Conservation (phyloP, 2,113 vertebrate species). For the Phasianus colchicus region DNA sequence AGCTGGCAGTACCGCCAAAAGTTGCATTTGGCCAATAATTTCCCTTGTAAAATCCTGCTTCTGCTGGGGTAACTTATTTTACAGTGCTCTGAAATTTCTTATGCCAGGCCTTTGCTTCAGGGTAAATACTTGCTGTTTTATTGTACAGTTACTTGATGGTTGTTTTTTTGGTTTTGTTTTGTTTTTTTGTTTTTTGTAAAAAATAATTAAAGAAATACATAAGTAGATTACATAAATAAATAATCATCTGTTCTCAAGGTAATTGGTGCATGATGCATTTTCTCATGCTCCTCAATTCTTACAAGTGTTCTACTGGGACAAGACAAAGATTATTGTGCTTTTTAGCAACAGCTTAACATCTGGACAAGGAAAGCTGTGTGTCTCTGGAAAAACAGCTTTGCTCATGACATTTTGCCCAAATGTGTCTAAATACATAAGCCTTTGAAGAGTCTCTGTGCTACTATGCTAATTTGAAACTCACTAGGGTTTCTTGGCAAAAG, state of each 20-base stretch:
- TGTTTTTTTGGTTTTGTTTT: neutral
- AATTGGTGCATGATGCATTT: neutral
- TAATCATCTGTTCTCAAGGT: neutral
- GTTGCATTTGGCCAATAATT: conserved; percentile 9
- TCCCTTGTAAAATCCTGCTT: conserved; percentile 39
- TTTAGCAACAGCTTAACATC: neutral
- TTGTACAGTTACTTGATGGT: conserved; percentile 12
- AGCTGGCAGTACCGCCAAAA: neutral
- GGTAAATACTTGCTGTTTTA: conserved; percentile 29
- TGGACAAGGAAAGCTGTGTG: neutral
- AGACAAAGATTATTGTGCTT: neutral
- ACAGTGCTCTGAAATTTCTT: conserved; percentile 47
- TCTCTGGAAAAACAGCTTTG: neutral
- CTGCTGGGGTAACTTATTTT: conserved; percentile 41
- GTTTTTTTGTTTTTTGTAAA: neutral
- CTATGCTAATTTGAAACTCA: conserved; percentile 7
- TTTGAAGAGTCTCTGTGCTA: conserved; percentile 8
- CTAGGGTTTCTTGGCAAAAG: neutral
- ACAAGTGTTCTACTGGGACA: neutral
- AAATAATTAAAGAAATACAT: neutral
- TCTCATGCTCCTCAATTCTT: neutral
- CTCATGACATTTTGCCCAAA: conserved; percentile 1
- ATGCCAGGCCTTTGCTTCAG: conserved; percentile 8
- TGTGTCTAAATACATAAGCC: neutral
- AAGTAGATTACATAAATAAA: neutral